A percentile compares a stretch with the other conserved stretches of the same genome.
Conservation (phyloP, 2,113 vertebrate species). For the Butorides virescens region DNA sequence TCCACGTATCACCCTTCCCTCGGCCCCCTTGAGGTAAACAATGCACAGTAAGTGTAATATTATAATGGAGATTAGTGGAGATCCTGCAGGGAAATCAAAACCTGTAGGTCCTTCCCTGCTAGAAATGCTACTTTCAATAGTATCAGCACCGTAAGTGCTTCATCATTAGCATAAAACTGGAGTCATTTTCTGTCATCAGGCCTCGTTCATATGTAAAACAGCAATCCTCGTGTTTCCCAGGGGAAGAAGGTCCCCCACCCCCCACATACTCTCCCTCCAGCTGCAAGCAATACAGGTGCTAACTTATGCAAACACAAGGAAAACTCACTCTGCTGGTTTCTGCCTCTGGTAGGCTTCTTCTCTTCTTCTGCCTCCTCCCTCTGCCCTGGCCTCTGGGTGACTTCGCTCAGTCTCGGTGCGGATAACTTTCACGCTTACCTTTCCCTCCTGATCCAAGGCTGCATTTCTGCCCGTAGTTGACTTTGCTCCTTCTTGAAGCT, state of each 20-base stretch:
- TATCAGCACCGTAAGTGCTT: background rate
- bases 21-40: background rate
- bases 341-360: background rate
- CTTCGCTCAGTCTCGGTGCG: background rate
- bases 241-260: background rate
- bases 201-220: constrained; percentile 69
- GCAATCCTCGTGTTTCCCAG: background rate
- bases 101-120: background rate
- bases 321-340: constrained; percentile 57
- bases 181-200: constrained; percentile 18
- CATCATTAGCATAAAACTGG: constrained; percentile 65
- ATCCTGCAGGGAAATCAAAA: constrained; percentile 31
- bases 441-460: background rate
- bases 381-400: background rate
- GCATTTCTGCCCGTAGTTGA: background rate
- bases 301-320: constrained; percentile 30
- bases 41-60: background rate
- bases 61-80: background rate
- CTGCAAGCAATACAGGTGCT: constrained; percentile 62
- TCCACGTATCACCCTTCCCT: background rate
- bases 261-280: background rate
- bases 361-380: background rate
- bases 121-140: constrained; percentile 49
- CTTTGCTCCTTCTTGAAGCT: background rate
- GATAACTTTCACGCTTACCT: background rate